Evolutionary conservation across 2,113 vertebrate genomes (phyloP), one percentile per base, ranked within the genome.

Genomic region (Coregonus clupeaformis): DNA sequence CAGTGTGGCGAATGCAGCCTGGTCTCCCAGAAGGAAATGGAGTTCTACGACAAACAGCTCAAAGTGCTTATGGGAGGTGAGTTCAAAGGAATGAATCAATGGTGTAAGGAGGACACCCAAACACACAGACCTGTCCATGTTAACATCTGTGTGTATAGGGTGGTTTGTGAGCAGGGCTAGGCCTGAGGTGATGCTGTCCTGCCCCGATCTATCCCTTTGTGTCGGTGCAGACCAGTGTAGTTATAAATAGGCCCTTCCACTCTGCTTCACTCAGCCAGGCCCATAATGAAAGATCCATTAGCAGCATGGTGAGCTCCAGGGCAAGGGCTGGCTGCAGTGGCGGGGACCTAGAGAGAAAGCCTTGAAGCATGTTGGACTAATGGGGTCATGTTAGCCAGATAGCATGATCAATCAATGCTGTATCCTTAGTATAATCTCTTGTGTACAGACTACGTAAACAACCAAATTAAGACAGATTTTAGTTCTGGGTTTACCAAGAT

Each of bases 21-120:
- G 70, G 78, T 94, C 57, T 99, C 98, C 0, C 96, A 95, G 82
- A 95, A 93, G 12, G 98, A 99, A 85, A 85, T 85, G 0, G 97
- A 98, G 84, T 99, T 99, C 79, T 99, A 97, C 12, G 96, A 97
- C 90, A 96, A 92, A 82, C 97, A 98, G 90, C 94, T 99, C 70
- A 95, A 95, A 84, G 95, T 96, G 73, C 97, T 99, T 1, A 94
- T 96, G 84, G 93, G 84, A 70, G 98, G 98, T 97, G 79, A 93
- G 94, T 59, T 13, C 0, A 14, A 36, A 30, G 52, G 52, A 13
- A 55, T 13, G 1, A 36, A 36, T 52, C 12, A 52, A 18, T 52
- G 4, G 49, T 12, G 49, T 52, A 12, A 52, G 49, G 14, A 18
- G 13, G 32, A 32, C 1, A 30, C 30, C 30, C 30, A 30, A 30